Percentiles rank a stretch among this genome's conserved stretches.
Conservation (phyloP, 2,113 vertebrate species). For the Anguilla rostrata region DNA sequence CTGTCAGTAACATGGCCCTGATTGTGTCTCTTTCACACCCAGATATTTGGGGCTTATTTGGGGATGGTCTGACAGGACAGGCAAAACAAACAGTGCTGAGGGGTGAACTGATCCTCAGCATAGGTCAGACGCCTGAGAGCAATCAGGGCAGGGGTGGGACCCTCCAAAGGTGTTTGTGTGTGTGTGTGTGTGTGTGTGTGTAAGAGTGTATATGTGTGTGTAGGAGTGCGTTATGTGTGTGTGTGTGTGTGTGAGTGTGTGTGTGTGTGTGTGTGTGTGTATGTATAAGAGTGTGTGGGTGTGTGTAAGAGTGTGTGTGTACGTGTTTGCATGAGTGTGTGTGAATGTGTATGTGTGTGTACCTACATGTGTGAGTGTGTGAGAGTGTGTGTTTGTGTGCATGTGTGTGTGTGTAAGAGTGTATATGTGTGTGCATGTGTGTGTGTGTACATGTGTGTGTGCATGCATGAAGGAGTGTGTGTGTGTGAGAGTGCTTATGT, state of each 20-base stretch:
- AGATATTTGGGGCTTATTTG: constrained; percentile 62
- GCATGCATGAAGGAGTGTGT: no score
- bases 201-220: no score
- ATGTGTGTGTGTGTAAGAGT: no score
- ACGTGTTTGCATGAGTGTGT: neutral
- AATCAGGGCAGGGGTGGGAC: neutral
- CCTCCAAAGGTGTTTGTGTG: constrained; percentile 16
- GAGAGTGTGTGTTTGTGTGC: no score
- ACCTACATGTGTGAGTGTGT: no score
- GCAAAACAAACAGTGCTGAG: constrained; percentile 75
- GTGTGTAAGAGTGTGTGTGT: constrained; percentile 24
- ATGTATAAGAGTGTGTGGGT: no score
- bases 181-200: neutral
- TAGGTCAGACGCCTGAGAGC: constrained; percentile 55
- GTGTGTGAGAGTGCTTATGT: no score
- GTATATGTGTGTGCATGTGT: no score
- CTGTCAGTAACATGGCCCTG: constrained; percentile 35
- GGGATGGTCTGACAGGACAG: constrained; percentile 67
- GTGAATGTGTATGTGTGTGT: no score
- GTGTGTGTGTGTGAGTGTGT: no score
- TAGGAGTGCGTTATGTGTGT: constrained; percentile 7
- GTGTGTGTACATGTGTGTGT: no score
- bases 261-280: no score
- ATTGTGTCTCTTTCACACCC: constrained; percentile 52
- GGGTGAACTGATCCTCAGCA: constrained; percentile 69